Conservation (phyloP, 35 echinoderm and acorn worm species). For the Nesometra sesokonis region DNA sequence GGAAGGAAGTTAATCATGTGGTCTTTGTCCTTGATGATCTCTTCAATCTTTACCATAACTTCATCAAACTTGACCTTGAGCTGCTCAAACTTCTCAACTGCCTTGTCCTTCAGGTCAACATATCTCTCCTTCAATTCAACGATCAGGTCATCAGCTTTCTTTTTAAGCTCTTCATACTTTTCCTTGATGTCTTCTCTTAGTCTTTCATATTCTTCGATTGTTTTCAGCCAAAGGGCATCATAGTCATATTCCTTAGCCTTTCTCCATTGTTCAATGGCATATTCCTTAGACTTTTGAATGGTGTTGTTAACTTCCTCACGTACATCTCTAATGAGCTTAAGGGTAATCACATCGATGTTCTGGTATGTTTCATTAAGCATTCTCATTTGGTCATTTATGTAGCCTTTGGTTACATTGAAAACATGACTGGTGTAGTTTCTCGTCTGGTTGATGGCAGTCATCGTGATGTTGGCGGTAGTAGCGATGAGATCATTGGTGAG, state of each 20-base stretch:
- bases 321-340: background rate
- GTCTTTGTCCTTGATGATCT: slow-evolving; percentile 57
- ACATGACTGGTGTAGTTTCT: slow-evolving; percentile 22
- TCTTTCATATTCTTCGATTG: background rate
- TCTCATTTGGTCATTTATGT: slow-evolving; percentile 1
- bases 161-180: background rate
- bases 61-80: slow-evolving; percentile 26
- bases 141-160: background rate
- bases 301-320: slow-evolving; percentile 1
- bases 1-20: slow-evolving; percentile 62
- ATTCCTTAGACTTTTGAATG: background rate
- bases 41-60: slow-evolving; percentile 31
- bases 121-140: slow-evolving; percentile 9
- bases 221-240: background rate
- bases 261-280: background rate
- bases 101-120: slow-evolving; percentile 10
- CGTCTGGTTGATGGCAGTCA: slow-evolving; percentile 38
- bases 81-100: slow-evolving; percentile 20
- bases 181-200: slow-evolving; percentile 19
- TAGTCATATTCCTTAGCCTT: background rate
- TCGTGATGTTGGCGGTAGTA: slow-evolving; percentile 39
- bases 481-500: slow-evolving; percentile 37
- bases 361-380: slow-evolving; percentile 3
- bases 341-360: slow-evolving; percentile 3
- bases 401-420: slow-evolving; percentile 22